Evolutionary conservation across 1,140 invertebrate species (phyloP).

Genomic region (Bombus waltoni): DNA sequence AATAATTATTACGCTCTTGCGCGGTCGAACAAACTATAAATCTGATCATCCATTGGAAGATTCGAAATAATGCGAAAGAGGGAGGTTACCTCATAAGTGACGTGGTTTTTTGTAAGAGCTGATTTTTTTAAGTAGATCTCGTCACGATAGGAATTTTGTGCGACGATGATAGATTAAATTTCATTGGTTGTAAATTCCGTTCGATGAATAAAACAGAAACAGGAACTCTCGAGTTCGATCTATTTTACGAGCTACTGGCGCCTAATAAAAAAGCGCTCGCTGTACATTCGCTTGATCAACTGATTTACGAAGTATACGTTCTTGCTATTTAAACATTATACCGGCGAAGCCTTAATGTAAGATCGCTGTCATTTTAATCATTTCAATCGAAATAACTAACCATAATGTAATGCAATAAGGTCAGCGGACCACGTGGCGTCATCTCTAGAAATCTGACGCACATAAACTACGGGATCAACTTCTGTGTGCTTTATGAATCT

Average conservation of each 20-base stretch:
- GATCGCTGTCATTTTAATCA: conserved; percentile 18
- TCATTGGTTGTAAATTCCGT: background rate
- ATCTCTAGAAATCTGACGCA: conserved; percentile 26
- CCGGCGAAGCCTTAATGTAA: background rate
- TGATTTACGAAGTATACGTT: background rate
- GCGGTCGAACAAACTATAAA: too few species aligned
- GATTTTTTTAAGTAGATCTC: too few species aligned
- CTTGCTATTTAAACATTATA: conserved; percentile 7
- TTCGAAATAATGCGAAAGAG: too few species aligned
- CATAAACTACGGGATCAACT: background rate
- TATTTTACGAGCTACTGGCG: background rate
- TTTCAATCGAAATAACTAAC: conserved; percentile 21
- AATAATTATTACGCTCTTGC: too few species aligned
- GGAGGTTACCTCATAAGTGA: too few species aligned
- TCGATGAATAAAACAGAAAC: background rate
- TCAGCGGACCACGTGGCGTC: conserved; percentile 37
- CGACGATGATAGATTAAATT: background rate
- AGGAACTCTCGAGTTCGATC: background rate
- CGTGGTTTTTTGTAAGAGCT: too few species aligned
- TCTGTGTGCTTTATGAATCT: background rate
- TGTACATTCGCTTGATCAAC: background rate
- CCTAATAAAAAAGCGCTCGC: background rate
- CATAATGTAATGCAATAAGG: conserved; percentile 14
- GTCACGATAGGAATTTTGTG: too few species aligned
- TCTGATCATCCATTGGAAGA: too few species aligned